Evolutionary conservation across 92 coral and sea anemone species (phyloP), one percentile per base, ranked within the genome.

Genomic region (Meandrina meandrites): DNA sequence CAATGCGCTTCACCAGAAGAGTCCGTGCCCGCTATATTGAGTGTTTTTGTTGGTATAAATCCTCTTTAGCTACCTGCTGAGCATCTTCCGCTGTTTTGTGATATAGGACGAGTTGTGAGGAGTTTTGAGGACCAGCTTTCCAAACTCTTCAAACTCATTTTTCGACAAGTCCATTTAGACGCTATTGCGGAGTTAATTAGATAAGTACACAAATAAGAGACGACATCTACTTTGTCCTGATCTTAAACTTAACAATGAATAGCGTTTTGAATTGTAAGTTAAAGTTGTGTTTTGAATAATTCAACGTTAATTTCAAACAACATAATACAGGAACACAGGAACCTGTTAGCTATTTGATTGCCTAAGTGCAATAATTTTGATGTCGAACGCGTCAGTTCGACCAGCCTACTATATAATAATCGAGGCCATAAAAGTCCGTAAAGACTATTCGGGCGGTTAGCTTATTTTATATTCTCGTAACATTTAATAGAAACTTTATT

Each of bases 201-300:
- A 66, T 28, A 66, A 66, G 71, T 66, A 66, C 34, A 40, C 78
- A 35, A 37, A 73, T 37, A 73, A 73, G 14, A 35, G 8, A 79
- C 18, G 42, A 51, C 81, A 16, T 31, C 50, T 79, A 11, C 57
- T 32, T 54, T 79, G 83, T 57, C 9, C 31, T 79, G 71, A 79
- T 32, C 32, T 51, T n/a, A 51, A 53, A 51, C 22, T n/a, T 51
- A 35, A 73, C 37, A 19, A 50, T 77, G 36, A 48, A 78, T 30
- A 78, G 13, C 28, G 36, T 48, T 77, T 79, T 57, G 32, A 36
- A 57, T 35, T 58, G 73, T 40, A 79, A 56, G 58, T 79, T 79
- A 47, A 15, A 22, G 71, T 57, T 35, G 83, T 72, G 34, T 79
- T 50, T 24, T 79, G 83, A 67, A 81, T 81, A 37, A 66, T 62